Evolutionary conservation across 2,888 invertebrate species (phyloP), one percentile per base, ranked within the genome.

Genomic region (Drosophila peninsularis): DNA sequence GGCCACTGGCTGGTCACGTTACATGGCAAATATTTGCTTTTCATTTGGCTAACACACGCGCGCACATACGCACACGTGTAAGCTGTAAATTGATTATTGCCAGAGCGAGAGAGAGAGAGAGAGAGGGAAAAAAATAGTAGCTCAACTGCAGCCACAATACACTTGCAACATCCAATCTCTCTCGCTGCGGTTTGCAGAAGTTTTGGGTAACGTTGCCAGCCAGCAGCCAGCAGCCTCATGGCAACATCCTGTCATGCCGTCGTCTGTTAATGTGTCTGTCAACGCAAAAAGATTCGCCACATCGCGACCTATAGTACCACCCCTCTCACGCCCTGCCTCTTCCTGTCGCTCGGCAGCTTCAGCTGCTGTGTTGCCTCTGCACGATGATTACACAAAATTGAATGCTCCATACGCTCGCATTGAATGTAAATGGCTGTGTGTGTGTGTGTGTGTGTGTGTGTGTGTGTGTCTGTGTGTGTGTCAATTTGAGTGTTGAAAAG

Each of bases 401-500:
- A 88, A 88, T 86, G 80, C 75, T 62, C 50, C 69, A 53, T 62
- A 75, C 74, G 68, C 64, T 75, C 72, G 69, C 64, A 53, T 67
- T 62, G 49, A 19, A 30, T 60, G 42, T 62, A 39, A 62, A 41
- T 61, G 52, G 55, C 45, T 24, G 9, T 14, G 2, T 50, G 24
- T 52, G 14, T 14, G 19, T 56, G 17, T 56, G 30, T 42, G 55
- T 62, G 45, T 39, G 41, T 60, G 49, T 34, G 49, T 61, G 54
- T 57, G 3, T 17, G 11, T 41, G 44, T 37, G 60, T 4, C 13
- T 71, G 62, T 65, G 73, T 54, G 66, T 72, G 79, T 69, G 89
- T 76, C 79, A 80, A 79, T 88, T 78, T 88, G 86, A 75, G 82
- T 88, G 88, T 74, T 81, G 88, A 83, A 76, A 82, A 80, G 84